Base-by-base conservation (phyloP, 2,113 vertebrate species). In the Cynocephalus volans region DNA sequence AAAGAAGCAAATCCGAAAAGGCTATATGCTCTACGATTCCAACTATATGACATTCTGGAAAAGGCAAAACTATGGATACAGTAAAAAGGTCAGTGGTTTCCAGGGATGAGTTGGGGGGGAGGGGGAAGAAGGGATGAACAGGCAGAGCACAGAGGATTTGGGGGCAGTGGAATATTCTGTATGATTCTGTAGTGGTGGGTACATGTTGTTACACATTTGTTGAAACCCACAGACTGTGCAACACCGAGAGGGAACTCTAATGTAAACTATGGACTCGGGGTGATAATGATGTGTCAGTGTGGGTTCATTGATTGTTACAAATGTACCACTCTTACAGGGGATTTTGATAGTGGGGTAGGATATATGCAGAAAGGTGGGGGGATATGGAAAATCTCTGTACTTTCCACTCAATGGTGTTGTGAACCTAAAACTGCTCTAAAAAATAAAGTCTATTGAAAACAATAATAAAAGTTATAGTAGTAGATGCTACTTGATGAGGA, bases 181-280 rank as follows among this genome's bases (percentile, higher is more conserved):
- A 1, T 28, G 28, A 1, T 0, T 0, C 73, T 19, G 0, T 26
- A 2, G 14, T 0, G 62, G 31, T 1, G 12, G 31, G 45, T 0
- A 21, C 11, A 0, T 5, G 24, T 36, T 1, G 1, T 5, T 8
- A 2, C 1, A 60, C 7, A 3, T n/a, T 76, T n/a, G 6, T 28
- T 33, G 24, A 84, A 50, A 67, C n/a, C 31, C 6, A 3, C 0
- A 28, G 83, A 12, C 6, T 1, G 13, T 7, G 2, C 75, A n/a
- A 0, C 52, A 11, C 1, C 5, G 28, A 8, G 31, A 54, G 18
- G 6, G 75, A 12, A 3, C 10, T 11, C 11, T 28, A 24, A 7
- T 1, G 45, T 28, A 0, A 15, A 3, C 56, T 9, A 0, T 12
- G 81, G 73, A 41, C 8, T 7, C n/a, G 2, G 19, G 15, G 5